Percentiles rank a stretch among this genome's conserved stretches.
Evolutionary conservation across 2,797 vertebrate species (phyloP).

Genomic region (Buphagus erythrorhynchus): DNA sequence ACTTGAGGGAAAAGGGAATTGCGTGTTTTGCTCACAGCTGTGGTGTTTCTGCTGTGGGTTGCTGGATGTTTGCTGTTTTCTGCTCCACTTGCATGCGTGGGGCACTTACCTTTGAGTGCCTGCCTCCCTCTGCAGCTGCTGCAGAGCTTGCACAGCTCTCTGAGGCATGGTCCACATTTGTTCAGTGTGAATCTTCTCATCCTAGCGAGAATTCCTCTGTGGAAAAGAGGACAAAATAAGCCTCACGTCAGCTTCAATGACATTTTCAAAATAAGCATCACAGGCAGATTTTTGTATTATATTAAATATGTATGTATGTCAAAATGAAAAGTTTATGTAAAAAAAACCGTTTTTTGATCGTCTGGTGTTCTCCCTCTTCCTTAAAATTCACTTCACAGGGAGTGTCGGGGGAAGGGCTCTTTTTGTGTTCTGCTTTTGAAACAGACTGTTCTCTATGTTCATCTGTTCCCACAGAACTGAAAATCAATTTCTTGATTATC

Average conservation of each 20-base stretch:
- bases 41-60: not conserved
- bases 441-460: not conserved
- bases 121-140: not conserved
- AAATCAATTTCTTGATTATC: slow-evolving; percentile 1
- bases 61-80: not conserved
- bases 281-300: slow-evolving; percentile 6
- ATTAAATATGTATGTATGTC: slow-evolving; percentile 36
- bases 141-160: not conserved
- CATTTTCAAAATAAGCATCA: slow-evolving; percentile 29
- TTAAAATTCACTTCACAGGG: not conserved
- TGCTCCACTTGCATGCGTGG: not conserved
- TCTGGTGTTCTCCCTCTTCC: not conserved
- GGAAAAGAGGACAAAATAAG: slow-evolving; percentile 3
- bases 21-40: not conserved
- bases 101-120: not conserved
- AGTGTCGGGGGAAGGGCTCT: not conserved
- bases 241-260: not conserved
- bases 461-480: not conserved
- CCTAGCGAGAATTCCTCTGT: not conserved
- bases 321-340: slow-evolving; percentile 38
- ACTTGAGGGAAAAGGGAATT: not conserved
- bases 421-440: not conserved
- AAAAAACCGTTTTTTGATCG: not conserved
- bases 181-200: not conserved
- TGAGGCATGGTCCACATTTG: not conserved